Evolutionary conservation across 2,797 vertebrate genomes (phyloP), one percentile per base, ranked within the genome.

Genomic region (Knipowitschia caucasica): DNA sequence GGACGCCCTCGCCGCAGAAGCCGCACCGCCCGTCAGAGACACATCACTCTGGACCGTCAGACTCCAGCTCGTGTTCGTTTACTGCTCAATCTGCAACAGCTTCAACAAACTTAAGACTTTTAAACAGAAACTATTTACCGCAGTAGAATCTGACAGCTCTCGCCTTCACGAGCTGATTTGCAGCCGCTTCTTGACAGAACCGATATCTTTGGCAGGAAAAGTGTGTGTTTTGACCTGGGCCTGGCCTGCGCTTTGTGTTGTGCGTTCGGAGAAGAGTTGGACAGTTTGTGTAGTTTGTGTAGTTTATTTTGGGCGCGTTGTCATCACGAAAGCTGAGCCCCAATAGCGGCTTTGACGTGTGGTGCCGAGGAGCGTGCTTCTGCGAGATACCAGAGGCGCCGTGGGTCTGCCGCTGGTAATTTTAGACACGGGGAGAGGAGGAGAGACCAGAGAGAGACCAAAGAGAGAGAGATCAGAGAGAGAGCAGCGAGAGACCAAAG

Each of bases 211-310:
- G 36, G 18, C 36, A 39, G 46, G n/a, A 44, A 27, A 44, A 27
- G 42, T 44, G 12, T n/a, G 26, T 3, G 23, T n/a, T 15, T 15
- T 46, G 44, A 46, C 44, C 44, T 21, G 15, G 4, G 11, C n/a
- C 20, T 31, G 18, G 15, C 45, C 27, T 21, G 9, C 27, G 5
- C 6, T 17, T 29, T 17, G 10, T 31, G 23, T n/a, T 50, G 33
- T 35, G 20, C 36, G 20, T 50, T 50, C 45, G 21, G 36, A 50
- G 23, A n/a, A n/a, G n/a, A 50, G 49, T 50, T 50, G n/a, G 21
- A 35, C 49, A 35, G 31, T 50, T 50, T 36, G n/a, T 36, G 33
- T n/a, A n/a, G n/a, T n/a, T n/a, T n/a, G n/a, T n/a, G 49, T 35
- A 17, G 49, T 35, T 50, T 50, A 50, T 50, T 50, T 50, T 17